phyloP scores from a whole-genome alignment of 2,888 invertebrate genomes.

The Metallyticus violacea region DNA sequence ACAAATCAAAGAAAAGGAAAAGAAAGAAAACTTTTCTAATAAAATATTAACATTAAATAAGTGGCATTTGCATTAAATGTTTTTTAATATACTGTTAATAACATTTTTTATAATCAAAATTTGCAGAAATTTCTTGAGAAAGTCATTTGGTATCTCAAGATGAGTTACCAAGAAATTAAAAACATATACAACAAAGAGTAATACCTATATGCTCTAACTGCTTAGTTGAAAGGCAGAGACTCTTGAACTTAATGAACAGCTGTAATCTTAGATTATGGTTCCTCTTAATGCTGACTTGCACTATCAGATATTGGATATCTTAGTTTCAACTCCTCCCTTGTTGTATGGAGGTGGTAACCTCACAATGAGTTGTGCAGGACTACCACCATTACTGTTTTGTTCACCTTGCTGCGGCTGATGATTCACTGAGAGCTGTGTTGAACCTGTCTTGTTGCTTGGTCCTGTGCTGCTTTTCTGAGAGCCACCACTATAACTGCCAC shows the following conservation, averaged over 20 bases:
- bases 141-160: too few species aligned
- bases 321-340: constrained; percentile 22
- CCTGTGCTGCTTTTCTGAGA: constrained; percentile 48
- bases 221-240: too few species aligned
- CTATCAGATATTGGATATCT: constrained; percentile 27
- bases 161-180: too few species aligned
- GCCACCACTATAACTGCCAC: constrained; percentile 38
- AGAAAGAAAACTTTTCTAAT: neutral
- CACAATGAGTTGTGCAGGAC: constrained; percentile 43
- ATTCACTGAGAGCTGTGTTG: constrained; percentile 40
- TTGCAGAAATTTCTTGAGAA: too few species aligned
- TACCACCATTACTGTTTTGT: neutral
- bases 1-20: neutral
- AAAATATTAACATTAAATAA: neutral
- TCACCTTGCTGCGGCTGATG: constrained; percentile 15
- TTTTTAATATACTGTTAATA: neutral
- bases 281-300: too few species aligned
- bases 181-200: too few species aligned
- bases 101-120: too few species aligned
- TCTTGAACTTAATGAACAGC: neutral
- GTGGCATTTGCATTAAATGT: neutral
- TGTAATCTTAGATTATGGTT: neutral
- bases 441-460: constrained; percentile 52
- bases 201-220: too few species aligned
- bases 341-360: constrained; percentile 40